These are phyloP conservation scores for Anthopleura xanthogrammica DNA, from an alignment of 92 coral and sea anemone genomes.

Conservation along the genomic window DNA sequence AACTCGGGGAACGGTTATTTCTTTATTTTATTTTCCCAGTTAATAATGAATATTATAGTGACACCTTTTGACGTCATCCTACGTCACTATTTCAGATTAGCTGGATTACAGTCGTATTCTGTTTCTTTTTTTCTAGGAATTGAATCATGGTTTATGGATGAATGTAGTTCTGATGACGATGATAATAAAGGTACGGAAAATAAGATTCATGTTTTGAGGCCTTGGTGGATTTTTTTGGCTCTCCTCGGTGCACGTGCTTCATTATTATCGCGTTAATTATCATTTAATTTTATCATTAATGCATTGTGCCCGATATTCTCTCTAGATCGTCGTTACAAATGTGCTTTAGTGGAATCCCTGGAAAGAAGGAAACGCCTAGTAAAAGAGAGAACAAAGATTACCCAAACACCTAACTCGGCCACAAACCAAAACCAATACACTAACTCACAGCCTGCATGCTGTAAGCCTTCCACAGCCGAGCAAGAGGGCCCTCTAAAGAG, in stretches of 20 bases:
- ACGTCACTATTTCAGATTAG: too few relatives aligned
- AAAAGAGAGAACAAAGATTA: constrained; percentile 1
- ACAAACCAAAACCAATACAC: neutral
- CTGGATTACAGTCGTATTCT: too few relatives aligned
- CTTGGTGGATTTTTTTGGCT: too few relatives aligned
- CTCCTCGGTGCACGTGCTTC: too few relatives aligned
- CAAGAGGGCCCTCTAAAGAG: neutral
- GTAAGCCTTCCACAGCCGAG: neutral
- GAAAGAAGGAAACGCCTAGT: constrained; percentile 24
- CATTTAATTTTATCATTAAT: too few relatives aligned
- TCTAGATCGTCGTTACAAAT: neutral
- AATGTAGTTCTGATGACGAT: constrained; percentile 9
- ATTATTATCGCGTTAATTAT: too few relatives aligned
- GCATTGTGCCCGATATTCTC: neutral
- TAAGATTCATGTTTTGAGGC: too few relatives aligned
- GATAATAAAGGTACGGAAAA: neutral
- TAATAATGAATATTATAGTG: too few relatives aligned
- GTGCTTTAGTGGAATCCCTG: constrained; percentile 34
- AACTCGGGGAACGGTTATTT: too few relatives aligned
- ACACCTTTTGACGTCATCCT: too few relatives aligned
- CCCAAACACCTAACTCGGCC: neutral
- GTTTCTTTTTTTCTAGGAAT: constrained; percentile 24
- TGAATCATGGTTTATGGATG: constrained; percentile 23
- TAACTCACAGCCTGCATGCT: neutral
- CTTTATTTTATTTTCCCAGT: too few relatives aligned